phyloP scores from a whole-genome alignment of 2,113 vertebrate genomes.

The Rynchops niger region DNA sequence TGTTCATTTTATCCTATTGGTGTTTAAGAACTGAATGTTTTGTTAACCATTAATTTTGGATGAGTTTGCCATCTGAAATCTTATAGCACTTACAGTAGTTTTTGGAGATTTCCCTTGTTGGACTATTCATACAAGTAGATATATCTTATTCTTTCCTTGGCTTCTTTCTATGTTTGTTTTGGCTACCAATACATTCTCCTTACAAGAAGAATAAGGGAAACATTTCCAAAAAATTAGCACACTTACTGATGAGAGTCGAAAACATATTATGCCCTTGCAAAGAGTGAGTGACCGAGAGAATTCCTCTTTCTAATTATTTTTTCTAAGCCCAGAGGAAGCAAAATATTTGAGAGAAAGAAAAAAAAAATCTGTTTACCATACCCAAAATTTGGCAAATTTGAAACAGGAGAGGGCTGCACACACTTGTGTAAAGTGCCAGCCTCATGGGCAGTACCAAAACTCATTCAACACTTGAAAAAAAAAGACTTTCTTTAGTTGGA shows the following conservation, averaged over 20 bases:
- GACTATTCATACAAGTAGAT: background rate
- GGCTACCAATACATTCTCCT: conserved; percentile 18
- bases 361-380: background rate
- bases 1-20: background rate
- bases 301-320: conserved; percentile 35
- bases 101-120: conserved; percentile 49
- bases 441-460: background rate
- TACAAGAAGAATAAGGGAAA: conserved; percentile 29
- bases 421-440: background rate
- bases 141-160: conserved; percentile 44
- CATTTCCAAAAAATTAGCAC: conserved; percentile 27
- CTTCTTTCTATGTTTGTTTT: conserved; percentile 53
- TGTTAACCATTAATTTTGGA: conserved; percentile 24
- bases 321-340: conserved; percentile 2
- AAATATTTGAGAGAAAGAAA: conserved; percentile 47
- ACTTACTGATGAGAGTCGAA: background rate
- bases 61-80: conserved; percentile 29
- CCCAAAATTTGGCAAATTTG: background rate
- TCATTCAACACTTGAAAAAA: conserved; percentile 22
- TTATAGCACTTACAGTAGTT: conserved; percentile 48
- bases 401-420: background rate
- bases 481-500: conserved; percentile 2
- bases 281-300: background rate
- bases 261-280: background rate
- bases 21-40: conserved; percentile 20